Conservation (phyloP, 2,888 invertebrate genomes). For the Fragum fragum region DNA sequence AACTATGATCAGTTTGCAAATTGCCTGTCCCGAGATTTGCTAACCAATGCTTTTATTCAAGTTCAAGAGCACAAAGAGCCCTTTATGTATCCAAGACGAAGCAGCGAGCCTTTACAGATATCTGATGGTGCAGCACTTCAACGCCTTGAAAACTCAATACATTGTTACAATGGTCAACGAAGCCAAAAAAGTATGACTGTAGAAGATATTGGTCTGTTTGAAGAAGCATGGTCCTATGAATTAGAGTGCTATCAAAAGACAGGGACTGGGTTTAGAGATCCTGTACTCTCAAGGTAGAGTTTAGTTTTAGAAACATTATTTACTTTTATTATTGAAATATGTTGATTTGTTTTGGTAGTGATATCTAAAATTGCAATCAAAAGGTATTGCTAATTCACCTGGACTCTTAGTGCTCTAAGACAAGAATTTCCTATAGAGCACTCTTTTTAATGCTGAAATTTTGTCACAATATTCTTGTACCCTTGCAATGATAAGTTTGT, state of each 20-base stretch:
- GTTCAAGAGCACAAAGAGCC: constrained; percentile 69
- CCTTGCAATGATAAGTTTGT: no score
- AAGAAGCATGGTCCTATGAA: constrained; percentile 70
- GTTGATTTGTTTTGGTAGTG: no score
- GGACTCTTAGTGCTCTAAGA: no score
- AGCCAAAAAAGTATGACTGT: constrained; percentile 73
- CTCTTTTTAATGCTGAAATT: no score
- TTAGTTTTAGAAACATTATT: no score
- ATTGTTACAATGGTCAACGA: constrained; percentile 58
- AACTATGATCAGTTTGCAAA: constrained; percentile 72
- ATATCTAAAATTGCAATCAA: no score
- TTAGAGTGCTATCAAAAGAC: constrained; percentile 66
- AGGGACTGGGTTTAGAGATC: constrained; percentile 81
- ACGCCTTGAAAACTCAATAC: constrained; percentile 63
- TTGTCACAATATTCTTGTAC: no score
- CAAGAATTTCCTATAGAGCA: no score
- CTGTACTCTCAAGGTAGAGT: constrained; percentile 76
- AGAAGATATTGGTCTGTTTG: constrained; percentile 76
- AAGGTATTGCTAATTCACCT: no score
- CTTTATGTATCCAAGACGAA: constrained; percentile 74
- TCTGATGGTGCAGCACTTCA: constrained; percentile 71
- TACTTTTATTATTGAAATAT: no score
- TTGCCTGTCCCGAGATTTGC: constrained; percentile 73
- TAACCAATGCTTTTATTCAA: constrained; percentile 81
- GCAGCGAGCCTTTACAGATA: constrained; percentile 81